Evolutionary conservation across 2,888 invertebrate genomes (phyloP), one percentile per base, ranked within the genome.

Genomic region (Nephrotoma guestfalica): DNA sequence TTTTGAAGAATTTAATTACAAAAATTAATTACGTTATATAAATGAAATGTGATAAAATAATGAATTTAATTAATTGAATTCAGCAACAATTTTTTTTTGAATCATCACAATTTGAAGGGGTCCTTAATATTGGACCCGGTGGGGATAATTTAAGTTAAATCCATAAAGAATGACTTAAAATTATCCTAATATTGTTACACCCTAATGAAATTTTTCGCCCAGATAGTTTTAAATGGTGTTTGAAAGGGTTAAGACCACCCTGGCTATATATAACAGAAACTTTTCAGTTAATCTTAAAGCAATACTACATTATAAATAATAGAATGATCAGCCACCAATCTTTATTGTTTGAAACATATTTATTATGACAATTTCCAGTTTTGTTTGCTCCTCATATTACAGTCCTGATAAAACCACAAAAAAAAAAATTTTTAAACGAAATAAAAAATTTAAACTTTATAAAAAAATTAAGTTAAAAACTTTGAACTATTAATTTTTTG

Each of bases 401-500:
- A 57, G 6, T 5, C 15, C 51, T 57, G 51, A 57, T 57, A 57
- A 57, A 57, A 57, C 51, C 51, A 15, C 15, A 11, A 71, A 30
- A 71, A 30, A 30, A 3, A 30, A 30, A 30, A 3, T 30, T 30
- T 30, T 30, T 0, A 30, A 30, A 30, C n/a, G 30, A 30, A 30
- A 30, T 30, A 30, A 30, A 30, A 30, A 30, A 30, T 2, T 2
- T 30, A 30, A 30, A 30, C 71, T 30, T 71, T 30, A 30, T 1
- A 43, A 43, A 43, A 84, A 84, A 41, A 84, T 41, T 41, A 41
- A n/a, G 84, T 84, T 84, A 41, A 84, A 84, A 84, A 84, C 71
- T 84, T 41, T 84, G 84, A 41, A 84, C 84, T 83, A 41, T 41
- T 11, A 71, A 6, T 71, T 6, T 71, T 71, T 15, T 15, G 4